Percentiles rank a stretch among this genome's conserved stretches.
Conservation (phyloP, 2,113 vertebrate species). For the Bujurquina vittata region DNA sequence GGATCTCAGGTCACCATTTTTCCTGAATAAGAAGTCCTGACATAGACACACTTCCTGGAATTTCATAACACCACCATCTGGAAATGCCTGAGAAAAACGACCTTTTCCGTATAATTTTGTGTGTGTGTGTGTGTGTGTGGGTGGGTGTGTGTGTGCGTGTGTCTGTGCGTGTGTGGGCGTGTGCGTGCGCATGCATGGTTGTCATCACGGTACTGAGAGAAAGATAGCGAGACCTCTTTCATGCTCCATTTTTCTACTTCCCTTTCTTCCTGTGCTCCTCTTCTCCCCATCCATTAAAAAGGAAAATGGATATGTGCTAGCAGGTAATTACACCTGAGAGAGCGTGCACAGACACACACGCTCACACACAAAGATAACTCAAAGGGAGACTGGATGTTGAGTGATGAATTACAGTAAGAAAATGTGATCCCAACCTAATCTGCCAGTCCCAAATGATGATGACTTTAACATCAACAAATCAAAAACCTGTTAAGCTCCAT, state of each 20-base stretch:
- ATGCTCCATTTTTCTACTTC: conserved; percentile 23
- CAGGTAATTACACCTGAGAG: conserved; percentile 58
- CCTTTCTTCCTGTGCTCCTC: conserved; percentile 1
- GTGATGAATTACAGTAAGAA: conserved; percentile 2
- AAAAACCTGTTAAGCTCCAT: not conserved
- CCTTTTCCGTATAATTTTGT: not conserved
- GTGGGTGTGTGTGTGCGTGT: not conserved
- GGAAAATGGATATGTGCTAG: conserved; percentile 58
- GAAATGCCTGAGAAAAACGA: conserved; percentile 6
- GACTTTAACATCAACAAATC: not conserved
- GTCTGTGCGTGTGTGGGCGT: not conserved
- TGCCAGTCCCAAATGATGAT: conserved; percentile 1
- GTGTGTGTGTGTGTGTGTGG: too few relatives aligned
- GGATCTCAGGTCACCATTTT: conserved; percentile 49
- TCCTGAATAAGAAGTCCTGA: conserved; percentile 50
- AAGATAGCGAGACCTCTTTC: conserved; percentile 18
- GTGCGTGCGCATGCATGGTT: not conserved
- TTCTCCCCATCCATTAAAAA: conserved; percentile 39
- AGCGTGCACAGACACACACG: not conserved
- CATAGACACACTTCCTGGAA: conserved; percentile 72
- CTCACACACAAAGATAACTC: not conserved
- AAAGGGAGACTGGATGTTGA: conserved; percentile 2
- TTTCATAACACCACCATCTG: conserved; percentile 39
- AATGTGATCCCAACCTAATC: not conserved
- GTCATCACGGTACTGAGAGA: not conserved